Base-by-base conservation (phyloP, 2,888 invertebrate species). In the Acleris literana region DNA sequence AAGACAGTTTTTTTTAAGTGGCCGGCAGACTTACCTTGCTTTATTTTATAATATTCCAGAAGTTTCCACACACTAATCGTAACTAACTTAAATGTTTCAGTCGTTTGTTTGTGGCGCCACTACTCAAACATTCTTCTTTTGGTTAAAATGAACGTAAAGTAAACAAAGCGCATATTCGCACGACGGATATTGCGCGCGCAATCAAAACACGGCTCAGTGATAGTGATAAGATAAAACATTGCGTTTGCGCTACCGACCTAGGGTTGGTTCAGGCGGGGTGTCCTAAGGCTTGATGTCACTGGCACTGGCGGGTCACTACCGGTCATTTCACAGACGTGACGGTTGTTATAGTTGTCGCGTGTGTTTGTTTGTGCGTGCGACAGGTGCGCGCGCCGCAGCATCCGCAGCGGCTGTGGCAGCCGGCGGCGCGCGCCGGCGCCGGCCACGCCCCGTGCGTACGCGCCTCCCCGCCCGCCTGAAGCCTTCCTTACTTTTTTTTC, bases 371-470 rank as follows among this genome's bases (percentile, higher is more conserved):
- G 33, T 16, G 73, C 77, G 78, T 70, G 68, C 68, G 79, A 83
- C 87, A 87, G 85, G 90, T 89, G 88, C 84, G 89, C 76, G 73
- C 80, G 83, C 82, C 86, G 85, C 91, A 91, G 90, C 91, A 87
- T 91, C 90, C 87, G 83, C 83, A 77, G 80, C 85, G 84, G 84
- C 80, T 88, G 44, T 57, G 90, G 74, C 79, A 77, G 71, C 67
- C 72, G 74, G 74, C 76, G 71, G 76, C 77, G 73, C 71, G 69
- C 69, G 71, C 71, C 68, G 58, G 64, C 69, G 69, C 63, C 69
- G 75, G 81, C 80, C 88, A 84, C 86, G 88, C 86, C 85, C 81
- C 82, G 81, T 85, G 88, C 85, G 85, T 84, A 80, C 83, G 86
- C 88, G 81, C 77, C 84, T 83, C 85, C 85, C 84, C 83, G 84